A percentile compares a stretch with the other conserved stretches of the same genome.
These are phyloP conservation scores for Stegana nigrithorax DNA, from an alignment of 2,888 invertebrate genomes.

Conservation along the genomic window DNA sequence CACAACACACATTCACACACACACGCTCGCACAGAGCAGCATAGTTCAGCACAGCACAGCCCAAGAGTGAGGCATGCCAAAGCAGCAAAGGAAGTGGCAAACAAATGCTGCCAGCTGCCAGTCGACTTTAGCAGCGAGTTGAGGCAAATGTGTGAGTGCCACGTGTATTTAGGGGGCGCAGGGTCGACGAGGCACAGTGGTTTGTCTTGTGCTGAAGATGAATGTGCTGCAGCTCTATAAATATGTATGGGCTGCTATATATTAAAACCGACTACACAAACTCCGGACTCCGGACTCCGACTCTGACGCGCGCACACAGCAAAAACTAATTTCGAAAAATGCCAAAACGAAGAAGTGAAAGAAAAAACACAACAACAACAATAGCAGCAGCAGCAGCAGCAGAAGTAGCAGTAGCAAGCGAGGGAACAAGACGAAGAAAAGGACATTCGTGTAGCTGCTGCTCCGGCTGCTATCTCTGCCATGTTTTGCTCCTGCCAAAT, in stretches of 20 bases:
- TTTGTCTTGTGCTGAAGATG: constrained; percentile 48
- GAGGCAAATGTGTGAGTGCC: not conserved
- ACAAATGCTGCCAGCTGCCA: too few relatives aligned
- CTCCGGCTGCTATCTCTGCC: constrained; percentile 23
- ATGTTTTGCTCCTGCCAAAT: constrained; percentile 23
- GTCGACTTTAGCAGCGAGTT: constrained; percentile 8
- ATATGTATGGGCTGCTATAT: constrained; percentile 63
- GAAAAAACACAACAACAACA: constrained; percentile 23
- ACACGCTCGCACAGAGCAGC: too few relatives aligned
- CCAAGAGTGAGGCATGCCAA: too few relatives aligned
- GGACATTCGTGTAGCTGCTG: constrained; percentile 53
- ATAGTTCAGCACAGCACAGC: too few relatives aligned
- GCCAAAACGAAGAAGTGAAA: constrained; percentile 53
- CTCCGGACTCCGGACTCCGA: constrained; percentile 42
- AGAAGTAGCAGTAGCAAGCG: constrained; percentile 6
- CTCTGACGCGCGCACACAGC: constrained; percentile 47
- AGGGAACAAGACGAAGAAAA: constrained; percentile 44
- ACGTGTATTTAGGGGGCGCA: too few relatives aligned
- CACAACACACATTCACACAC: too few relatives aligned
- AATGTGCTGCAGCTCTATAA: constrained; percentile 63
- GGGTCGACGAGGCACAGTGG: too few relatives aligned
- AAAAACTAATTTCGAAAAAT: constrained; percentile 65
- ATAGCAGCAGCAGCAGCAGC: constrained; percentile 8
- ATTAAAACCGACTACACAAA: constrained; percentile 64
- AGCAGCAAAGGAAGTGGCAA: too few relatives aligned